A percentile compares a stretch with the other conserved stretches of the same genome.
These are phyloP conservation scores for Tragelaphus eurycerus DNA, from an alignment of 2,797 vertebrate species.

Conservation along the genomic window DNA sequence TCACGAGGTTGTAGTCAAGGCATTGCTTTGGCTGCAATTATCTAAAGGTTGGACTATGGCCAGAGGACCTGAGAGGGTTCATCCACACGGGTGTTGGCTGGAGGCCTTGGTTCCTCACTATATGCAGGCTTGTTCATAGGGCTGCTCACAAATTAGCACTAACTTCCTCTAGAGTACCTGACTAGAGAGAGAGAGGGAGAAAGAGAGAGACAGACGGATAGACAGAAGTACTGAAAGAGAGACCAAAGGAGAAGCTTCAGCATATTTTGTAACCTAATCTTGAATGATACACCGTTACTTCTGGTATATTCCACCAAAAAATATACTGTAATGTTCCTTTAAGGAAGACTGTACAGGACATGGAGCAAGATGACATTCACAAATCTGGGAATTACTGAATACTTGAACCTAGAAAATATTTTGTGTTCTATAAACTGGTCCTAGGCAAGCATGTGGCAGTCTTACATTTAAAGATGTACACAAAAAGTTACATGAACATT, in stretches of 20 bases:
- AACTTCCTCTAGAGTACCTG: background rate
- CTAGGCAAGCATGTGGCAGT: constrained; percentile 63
- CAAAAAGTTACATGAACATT: constrained; percentile 71
- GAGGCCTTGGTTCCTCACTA: background rate
- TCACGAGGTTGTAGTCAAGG: background rate
- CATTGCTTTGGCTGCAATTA: background rate
- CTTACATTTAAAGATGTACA: constrained; percentile 74
- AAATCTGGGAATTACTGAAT: constrained; percentile 65
- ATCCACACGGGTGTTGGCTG: background rate
- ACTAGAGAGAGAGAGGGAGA: background rate
- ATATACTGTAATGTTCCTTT: constrained; percentile 75
- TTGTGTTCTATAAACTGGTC: constrained; percentile 69
- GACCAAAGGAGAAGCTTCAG: background rate
- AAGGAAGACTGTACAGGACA: constrained; percentile 74
- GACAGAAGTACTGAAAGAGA: background rate
- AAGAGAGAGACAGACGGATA: background rate
- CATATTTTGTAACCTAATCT: background rate
- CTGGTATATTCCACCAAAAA: constrained; percentile 57
- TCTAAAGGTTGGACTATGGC: background rate
- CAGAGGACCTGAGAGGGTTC: background rate
- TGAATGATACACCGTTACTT: background rate
- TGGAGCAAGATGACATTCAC: constrained; percentile 70
- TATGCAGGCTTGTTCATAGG: background rate
- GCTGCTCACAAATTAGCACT: background rate
- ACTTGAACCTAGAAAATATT: constrained; percentile 66